A percentile compares a stretch with the other conserved stretches of the same genome.
These are phyloP conservation scores for Heliconius eleuchia DNA, from an alignment of 1,140 invertebrate genomes.

Conservation along the genomic window DNA sequence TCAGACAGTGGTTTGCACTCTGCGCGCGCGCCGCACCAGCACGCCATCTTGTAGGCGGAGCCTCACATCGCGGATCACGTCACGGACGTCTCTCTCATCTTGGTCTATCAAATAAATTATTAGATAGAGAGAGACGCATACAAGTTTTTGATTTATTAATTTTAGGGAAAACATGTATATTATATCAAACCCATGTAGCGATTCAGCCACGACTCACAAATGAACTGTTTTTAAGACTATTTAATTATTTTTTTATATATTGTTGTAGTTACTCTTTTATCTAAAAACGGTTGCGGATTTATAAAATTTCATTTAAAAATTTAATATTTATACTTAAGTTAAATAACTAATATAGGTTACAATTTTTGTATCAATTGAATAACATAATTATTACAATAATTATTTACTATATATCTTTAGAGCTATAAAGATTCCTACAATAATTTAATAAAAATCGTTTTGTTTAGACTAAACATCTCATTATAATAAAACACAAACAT, in stretches of 20 bases:
- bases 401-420: too few relatives aligned
- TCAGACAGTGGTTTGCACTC: slow-evolving; percentile 51
- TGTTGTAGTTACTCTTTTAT: neutral
- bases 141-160: neutral
- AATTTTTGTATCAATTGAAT: too few relatives aligned
- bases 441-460: too few relatives aligned
- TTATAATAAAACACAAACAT: slow-evolving; percentile 15
- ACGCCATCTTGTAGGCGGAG: slow-evolving; percentile 77
- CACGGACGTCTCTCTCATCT: slow-evolving; percentile 45
- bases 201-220: neutral
- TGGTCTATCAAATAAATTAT: slow-evolving; percentile 34
- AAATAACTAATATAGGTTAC: too few relatives aligned
- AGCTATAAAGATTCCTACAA: too few relatives aligned
- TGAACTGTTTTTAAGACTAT: neutral
- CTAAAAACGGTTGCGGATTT: neutral
- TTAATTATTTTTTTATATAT: neutral
- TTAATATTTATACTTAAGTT: too few relatives aligned
- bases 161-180: neutral
- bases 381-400: too few relatives aligned
- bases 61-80: slow-evolving; percentile 40
- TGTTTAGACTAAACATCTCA: neutral
- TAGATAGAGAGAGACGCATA: slow-evolving; percentile 44
- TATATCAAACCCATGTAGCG: neutral
- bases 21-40: slow-evolving; percentile 47
- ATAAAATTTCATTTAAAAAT: too few relatives aligned